Evolutionary conservation across 2,797 vertebrate species (phyloP).

Genomic region (Pangasius krempfi): DNA sequence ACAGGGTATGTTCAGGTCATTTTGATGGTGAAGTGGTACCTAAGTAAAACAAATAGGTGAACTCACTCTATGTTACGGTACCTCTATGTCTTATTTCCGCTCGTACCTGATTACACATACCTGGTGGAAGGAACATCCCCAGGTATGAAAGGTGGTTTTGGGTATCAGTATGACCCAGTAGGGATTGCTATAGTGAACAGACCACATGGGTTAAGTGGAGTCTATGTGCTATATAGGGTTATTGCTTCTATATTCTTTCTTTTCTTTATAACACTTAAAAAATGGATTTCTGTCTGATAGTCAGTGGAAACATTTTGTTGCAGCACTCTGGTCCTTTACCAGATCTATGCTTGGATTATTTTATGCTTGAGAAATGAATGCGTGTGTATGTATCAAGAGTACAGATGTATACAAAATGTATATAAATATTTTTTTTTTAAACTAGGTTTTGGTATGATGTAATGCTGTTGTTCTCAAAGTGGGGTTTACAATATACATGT

Average conservation of each 20-base stretch:
- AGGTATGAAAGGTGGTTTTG: not conserved
- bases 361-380: not conserved
- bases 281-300: not conserved
- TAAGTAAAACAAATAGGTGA: not conserved
- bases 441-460: not conserved
- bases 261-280: not conserved
- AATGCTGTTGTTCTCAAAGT: not conserved
- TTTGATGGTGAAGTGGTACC: not conserved
- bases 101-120: not conserved
- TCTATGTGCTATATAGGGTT: not conserved
- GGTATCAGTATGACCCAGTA: too few species aligned
- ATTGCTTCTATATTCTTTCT: too few species aligned
- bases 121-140: not conserved
- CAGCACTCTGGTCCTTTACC: not conserved
- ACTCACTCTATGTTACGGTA: not conserved
- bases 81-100: not conserved
- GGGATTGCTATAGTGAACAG: not conserved
- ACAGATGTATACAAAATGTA: not conserved
- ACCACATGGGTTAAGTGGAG: not conserved
- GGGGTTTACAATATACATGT: not conserved
- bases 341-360: not conserved
- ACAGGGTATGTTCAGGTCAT: not conserved
- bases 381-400: not conserved
- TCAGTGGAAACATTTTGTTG: not conserved
- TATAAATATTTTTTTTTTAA: not conserved